Conservation (phyloP, 2,113 vertebrate genomes). For the Merops nubicus region DNA sequence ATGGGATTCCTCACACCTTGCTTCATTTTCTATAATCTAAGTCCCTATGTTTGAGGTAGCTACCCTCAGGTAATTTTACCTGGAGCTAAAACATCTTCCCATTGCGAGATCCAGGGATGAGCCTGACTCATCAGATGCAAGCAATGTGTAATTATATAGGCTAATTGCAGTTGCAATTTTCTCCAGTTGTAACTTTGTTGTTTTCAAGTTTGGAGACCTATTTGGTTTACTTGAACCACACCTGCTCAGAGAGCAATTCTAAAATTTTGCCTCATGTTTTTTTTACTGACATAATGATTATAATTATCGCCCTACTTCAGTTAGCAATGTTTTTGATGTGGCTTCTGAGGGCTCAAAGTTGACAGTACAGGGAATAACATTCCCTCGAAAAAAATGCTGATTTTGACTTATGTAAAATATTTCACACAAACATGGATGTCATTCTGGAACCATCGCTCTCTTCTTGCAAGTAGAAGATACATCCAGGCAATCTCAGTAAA, state of each 20-base stretch:
- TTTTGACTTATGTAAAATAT: not conserved
- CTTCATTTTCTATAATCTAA: not conserved
- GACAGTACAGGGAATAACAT: not conserved
- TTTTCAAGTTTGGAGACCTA: not conserved
- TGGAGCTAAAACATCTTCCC: not conserved
- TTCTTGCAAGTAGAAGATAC: not conserved
- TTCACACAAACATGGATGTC: not conserved
- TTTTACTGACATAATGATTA: not conserved
- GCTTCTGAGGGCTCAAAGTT: not conserved
- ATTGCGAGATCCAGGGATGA: not conserved
- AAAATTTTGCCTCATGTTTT: not conserved
- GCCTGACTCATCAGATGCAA: slow-evolving; percentile 16
- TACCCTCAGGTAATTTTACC: not conserved
- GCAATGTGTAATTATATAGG: not conserved
- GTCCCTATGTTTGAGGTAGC: not conserved
- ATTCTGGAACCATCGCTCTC: not conserved
- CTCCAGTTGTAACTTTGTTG: slow-evolving; percentile 8
- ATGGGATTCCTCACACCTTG: not conserved
- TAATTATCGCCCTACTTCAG: slow-evolving; percentile 22
- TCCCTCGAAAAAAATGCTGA: not conserved
- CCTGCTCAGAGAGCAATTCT: not conserved
- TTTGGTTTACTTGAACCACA: not conserved
- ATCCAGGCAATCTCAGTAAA: not conserved
- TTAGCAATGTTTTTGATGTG: slow-evolving; percentile 32
- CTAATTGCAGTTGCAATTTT: not conserved